These are phyloP conservation scores for Muscicapa comitata DNA, from an alignment of 2,797 vertebrate genomes.

Conservation along the genomic window DNA sequence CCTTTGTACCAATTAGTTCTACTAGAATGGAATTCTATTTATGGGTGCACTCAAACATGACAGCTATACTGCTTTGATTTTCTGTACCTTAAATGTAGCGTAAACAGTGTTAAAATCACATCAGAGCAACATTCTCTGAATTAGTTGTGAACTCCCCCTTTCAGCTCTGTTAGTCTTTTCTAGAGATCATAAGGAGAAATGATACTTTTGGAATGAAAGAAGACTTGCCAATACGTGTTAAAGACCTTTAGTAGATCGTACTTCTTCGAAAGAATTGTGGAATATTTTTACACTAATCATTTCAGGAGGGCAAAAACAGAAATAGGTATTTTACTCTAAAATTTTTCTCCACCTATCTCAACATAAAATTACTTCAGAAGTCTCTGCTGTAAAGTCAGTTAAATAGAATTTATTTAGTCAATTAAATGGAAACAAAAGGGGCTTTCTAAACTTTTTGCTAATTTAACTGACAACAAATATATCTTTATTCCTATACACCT, in stretches of 20 bases:
- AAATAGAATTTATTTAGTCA: neutral
- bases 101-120: constrained; percentile 11
- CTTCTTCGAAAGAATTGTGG: neutral
- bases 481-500: neutral
- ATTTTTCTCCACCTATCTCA: neutral
- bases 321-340: neutral
- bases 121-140: neutral
- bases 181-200: neutral
- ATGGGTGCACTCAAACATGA: neutral
- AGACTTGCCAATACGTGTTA: neutral
- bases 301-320: neutral
- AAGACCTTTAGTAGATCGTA: neutral
- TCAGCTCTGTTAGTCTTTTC: neutral
- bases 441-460: rapidly evolving
- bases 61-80: constrained; percentile 25
- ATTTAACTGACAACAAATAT: neutral
- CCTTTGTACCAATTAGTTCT: constrained; percentile 31
- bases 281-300: neutral
- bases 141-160: neutral
- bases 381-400: neutral
- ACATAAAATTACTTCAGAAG: neutral
- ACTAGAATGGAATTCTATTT: constrained; percentile 25
- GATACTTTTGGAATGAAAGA: neutral
- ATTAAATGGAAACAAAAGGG: neutral
- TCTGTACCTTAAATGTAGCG: neutral